A percentile compares a stretch with the other conserved stretches of the same genome.
Conservation (phyloP, 2,797 vertebrate genomes). For the Rachycentron canadum region DNA sequence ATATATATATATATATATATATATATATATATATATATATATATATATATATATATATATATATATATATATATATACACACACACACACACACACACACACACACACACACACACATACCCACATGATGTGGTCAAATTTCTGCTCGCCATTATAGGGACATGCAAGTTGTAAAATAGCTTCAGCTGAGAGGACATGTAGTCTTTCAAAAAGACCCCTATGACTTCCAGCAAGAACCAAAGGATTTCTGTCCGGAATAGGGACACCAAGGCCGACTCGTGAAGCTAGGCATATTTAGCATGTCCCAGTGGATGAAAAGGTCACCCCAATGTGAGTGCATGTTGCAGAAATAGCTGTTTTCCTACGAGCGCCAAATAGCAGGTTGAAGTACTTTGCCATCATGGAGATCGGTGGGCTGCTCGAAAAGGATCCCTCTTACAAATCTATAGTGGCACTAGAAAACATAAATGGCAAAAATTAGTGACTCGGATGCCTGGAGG, state of each 20-base stretch:
- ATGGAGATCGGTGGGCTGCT: background rate
- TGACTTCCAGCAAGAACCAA: conserved; percentile 53
- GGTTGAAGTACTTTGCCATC: background rate
- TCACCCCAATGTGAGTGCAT: conserved; percentile 60
- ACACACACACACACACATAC: no score
- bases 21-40: no score
- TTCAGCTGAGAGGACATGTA: conserved; percentile 47
- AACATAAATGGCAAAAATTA: conserved; percentile 21
- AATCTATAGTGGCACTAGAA: conserved; percentile 19
- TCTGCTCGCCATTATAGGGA: background rate
- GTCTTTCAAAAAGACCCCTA: conserved; percentile 52
- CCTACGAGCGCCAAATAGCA: conserved; percentile 13
- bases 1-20: no score
- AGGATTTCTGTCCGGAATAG: conserved; percentile 41
- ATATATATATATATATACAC: no score
- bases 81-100: no score
- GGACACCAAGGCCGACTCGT: conserved; percentile 40
- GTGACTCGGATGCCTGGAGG: background rate
- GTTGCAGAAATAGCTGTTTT: conserved; percentile 32
- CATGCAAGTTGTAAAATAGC: conserved; percentile 44
- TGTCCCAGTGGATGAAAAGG: conserved; percentile 60
- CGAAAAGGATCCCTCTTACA: background rate
- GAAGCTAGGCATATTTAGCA: conserved; percentile 62
- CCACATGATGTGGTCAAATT: no score
- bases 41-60: no score